Evolutionary conservation across 1,140 invertebrate species (phyloP).

Genomic region (Bactericera cockerelli): DNA sequence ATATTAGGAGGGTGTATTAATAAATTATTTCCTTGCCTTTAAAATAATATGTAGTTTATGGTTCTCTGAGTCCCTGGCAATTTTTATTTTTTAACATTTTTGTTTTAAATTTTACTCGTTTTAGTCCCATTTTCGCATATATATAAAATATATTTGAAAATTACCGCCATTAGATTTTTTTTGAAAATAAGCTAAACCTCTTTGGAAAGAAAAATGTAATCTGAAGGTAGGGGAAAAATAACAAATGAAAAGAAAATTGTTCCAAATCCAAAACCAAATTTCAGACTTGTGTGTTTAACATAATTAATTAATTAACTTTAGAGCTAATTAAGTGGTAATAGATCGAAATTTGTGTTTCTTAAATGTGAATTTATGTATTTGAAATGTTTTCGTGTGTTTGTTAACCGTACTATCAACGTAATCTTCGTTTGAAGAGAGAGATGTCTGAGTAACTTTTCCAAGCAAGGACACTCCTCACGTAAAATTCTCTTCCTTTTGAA

Average conservation of each 20-base stretch:
- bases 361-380: background rate
- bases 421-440: background rate
- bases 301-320: background rate
- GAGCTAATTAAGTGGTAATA: background rate
- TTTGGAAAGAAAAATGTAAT: background rate
- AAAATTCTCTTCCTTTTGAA: background rate
- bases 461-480: background rate
- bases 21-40: too few species aligned
- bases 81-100: too few species aligned
- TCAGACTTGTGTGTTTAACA: background rate
- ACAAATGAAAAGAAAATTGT: background rate
- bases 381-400: background rate
- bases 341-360: background rate
- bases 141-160: too few species aligned
- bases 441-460: background rate
- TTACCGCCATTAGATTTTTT: too few species aligned
- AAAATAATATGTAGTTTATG: too few species aligned
- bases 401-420: background rate
- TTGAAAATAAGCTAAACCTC: background rate
- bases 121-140: too few species aligned
- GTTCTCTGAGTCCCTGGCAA: too few species aligned
- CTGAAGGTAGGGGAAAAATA: background rate
- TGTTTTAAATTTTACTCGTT: too few species aligned
- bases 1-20: too few species aligned
- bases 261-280: background rate